Conservation (phyloP, 53 echinoderm and acorn worm species). For the Hippasteria phrygiana region DNA sequence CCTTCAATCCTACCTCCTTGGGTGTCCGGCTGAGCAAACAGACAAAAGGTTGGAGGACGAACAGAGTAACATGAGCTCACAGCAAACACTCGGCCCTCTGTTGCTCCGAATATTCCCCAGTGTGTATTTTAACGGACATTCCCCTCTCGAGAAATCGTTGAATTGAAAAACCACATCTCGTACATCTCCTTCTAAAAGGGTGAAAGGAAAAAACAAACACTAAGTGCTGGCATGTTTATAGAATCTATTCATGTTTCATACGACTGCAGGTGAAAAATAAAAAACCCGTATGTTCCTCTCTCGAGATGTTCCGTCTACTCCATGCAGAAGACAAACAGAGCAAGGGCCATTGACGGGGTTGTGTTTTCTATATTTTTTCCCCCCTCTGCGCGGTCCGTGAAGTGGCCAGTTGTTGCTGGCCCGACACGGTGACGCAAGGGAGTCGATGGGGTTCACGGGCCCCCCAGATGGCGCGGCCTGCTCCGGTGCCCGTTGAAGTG, state of each 20-base stretch:
- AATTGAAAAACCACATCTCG: background rate
- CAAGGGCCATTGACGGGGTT: slow-evolving; percentile 19
- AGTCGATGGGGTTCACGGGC: slow-evolving; percentile 2
- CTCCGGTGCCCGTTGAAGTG: background rate
- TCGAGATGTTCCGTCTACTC: slow-evolving; percentile 7
- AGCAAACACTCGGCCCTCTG: background rate
- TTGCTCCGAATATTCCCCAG: background rate
- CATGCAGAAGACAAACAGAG: slow-evolving; percentile 7
- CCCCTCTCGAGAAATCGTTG: background rate
- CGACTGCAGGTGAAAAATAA: background rate
- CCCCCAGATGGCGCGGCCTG: slow-evolving; percentile 28
- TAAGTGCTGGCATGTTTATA: background rate
- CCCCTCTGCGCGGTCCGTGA: background rate
- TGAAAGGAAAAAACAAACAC: background rate
- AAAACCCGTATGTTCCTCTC: background rate
- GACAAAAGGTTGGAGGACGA: background rate
- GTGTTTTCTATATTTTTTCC: background rate
- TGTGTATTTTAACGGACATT: background rate
- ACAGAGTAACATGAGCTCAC: background rate
- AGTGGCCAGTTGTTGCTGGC: slow-evolving; percentile 34
- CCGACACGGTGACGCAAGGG: slow-evolving; percentile 29
- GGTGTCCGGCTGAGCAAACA: background rate
- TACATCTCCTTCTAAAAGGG: background rate
- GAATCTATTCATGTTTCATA: background rate
- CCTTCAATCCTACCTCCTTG: background rate